Percentiles rank a stretch among this genome's conserved stretches.
Conservation (phyloP, 2,888 invertebrate species). For the Troilus luridus region DNA sequence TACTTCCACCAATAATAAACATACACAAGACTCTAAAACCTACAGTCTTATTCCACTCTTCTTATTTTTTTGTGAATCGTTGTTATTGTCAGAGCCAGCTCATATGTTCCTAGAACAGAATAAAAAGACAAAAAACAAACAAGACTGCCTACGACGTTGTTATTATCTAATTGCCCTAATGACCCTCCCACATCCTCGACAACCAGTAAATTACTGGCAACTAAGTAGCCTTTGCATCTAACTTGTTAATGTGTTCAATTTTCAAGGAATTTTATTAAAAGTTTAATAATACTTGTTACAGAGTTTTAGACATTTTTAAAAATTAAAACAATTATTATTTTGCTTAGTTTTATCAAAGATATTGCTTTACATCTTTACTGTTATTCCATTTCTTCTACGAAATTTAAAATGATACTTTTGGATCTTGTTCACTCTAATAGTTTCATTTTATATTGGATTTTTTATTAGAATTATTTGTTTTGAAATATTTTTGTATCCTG, state of each 20-base stretch:
- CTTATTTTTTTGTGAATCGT: neutral
- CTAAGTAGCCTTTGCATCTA: neutral
- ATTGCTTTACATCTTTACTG: no score
- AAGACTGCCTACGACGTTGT: neutral
- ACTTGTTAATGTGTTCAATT: neutral
- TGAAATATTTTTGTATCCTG: no score
- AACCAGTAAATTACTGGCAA: neutral
- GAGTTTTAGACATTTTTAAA: no score
- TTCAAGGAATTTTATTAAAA: neutral
- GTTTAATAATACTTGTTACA: neutral
- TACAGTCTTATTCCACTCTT: neutral
- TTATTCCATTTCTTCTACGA: no score
- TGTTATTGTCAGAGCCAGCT: neutral
- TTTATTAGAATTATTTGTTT: no score
- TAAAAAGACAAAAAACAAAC: neutral
- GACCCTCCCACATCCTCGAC: neutral
- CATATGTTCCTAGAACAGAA: neutral
- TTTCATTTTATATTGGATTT: no score
- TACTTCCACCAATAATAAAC: no score
- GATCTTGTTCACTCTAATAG: no score
- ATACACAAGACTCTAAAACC: no score
- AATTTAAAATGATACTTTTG: no score
- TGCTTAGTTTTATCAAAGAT: no score
- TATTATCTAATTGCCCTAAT: neutral
- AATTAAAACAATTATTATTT: no score